Conservation (phyloP, 2,888 invertebrate species). For the Thumatha senex region DNA sequence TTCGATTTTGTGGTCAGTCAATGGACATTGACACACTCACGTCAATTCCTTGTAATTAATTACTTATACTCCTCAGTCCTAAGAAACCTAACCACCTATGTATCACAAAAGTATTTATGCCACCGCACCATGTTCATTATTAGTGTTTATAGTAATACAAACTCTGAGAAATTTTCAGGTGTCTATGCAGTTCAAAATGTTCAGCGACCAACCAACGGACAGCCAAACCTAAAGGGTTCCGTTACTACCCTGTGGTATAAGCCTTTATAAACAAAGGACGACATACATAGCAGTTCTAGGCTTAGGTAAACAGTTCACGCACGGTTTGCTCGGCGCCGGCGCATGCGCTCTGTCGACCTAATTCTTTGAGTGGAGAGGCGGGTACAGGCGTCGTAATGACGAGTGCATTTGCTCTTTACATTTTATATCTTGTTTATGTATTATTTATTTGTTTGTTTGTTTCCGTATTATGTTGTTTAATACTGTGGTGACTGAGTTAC, state of each 20-base stretch:
- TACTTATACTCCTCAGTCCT: constrained; percentile 38
- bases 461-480: constrained; percentile 22
- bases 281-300: constrained; percentile 33
- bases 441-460: constrained; percentile 28
- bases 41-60: constrained; percentile 30
- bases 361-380: constrained; percentile 44
- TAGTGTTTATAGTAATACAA: too few relatives aligned
- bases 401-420: constrained; percentile 33
- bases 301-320: constrained; percentile 60
- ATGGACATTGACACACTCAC: neutral
- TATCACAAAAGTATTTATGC: too few relatives aligned
- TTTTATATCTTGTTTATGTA: constrained; percentile 32
- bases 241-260: too few relatives aligned
- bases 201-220: too few relatives aligned
- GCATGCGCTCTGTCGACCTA: constrained; percentile 60
- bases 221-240: too few relatives aligned
- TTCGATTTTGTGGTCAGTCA: neutral
- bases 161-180: too few relatives aligned
- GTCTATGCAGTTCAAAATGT: too few relatives aligned
- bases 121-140: too few relatives aligned
- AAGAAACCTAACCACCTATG: neutral
- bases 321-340: constrained; percentile 66
- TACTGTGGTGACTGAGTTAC: constrained; percentile 11
- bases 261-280: constrained; percentile 20
- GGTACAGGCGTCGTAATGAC: constrained; percentile 39